These are phyloP conservation scores for Canis aureus DNA, from an alignment of 2,113 vertebrate genomes.

Conservation along the genomic window DNA sequence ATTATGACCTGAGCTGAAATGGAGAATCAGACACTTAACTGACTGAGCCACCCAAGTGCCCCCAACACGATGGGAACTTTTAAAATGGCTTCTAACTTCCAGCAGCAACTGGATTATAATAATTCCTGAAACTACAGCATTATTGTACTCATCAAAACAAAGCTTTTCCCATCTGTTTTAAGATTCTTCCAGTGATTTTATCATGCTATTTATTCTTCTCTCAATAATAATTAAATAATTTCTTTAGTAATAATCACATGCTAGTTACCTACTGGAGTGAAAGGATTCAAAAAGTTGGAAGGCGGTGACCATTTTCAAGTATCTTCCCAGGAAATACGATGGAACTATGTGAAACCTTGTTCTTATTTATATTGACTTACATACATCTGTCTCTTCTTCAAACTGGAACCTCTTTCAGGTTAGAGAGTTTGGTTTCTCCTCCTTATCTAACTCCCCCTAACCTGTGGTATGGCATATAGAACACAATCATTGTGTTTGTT, in stretches of 20 bases:
- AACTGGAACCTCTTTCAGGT: background rate
- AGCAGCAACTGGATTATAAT: background rate
- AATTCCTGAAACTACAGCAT: background rate
- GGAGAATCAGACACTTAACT: background rate
- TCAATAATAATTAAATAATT: background rate
- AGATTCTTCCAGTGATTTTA: background rate
- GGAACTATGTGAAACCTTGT: background rate
- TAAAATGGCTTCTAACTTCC: background rate
- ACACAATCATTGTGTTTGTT: background rate
- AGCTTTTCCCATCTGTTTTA: background rate
- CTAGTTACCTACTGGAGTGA: background rate
- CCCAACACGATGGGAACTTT: background rate
- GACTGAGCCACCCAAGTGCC: background rate
- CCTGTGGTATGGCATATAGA: background rate
- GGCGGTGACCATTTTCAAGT: background rate
- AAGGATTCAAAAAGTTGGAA: background rate
- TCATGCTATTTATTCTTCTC: slow-evolving; percentile 11
- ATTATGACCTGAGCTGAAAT: background rate
- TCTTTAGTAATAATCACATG: background rate
- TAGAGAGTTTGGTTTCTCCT: background rate
- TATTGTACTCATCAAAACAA: background rate
- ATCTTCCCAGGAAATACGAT: background rate
- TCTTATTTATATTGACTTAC: background rate
- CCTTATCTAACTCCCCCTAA: background rate
- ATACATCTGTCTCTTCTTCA: background rate